Conservation (phyloP, 1,140 invertebrate genomes). For the Drosophila parabipectinata region DNA sequence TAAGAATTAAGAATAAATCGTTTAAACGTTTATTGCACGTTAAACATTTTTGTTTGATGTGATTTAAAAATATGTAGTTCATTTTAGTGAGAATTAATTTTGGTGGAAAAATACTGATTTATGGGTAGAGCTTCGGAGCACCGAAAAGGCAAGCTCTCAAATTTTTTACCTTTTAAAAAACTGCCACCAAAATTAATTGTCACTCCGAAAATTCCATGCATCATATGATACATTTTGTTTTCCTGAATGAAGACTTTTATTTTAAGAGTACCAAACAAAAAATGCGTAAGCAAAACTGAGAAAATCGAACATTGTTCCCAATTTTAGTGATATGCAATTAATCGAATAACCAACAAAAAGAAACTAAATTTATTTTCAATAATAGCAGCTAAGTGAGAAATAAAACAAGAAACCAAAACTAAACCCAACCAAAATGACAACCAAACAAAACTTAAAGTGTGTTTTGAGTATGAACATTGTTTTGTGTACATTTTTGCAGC, state of each 20-base stretch:
- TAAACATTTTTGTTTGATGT: conserved; percentile 50
- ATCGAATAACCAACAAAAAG: conserved; percentile 28
- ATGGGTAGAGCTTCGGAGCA: neutral
- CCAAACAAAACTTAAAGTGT: conserved; percentile 81
- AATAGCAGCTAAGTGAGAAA: conserved; percentile 53
- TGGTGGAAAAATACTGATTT: conserved; percentile 13
- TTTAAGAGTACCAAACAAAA: conserved; percentile 12
- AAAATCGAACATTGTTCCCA: conserved; percentile 81
- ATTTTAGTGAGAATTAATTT: conserved; percentile 26
- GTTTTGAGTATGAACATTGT: conserved; percentile 84
- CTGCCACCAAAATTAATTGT: conserved; percentile 35
- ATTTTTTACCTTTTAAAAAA: neutral
- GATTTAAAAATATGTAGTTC: conserved; percentile 11
- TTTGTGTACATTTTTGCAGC: conserved; percentile 89
- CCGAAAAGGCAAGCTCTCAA: neutral
- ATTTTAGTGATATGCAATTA: conserved; percentile 77
- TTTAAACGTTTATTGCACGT: conserved; percentile 38
- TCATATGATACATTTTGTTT: conserved; percentile 27
- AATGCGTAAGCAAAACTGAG: conserved; percentile 25
- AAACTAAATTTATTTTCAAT: conserved; percentile 36
- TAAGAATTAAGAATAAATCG: conserved; percentile 26
- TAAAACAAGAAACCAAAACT: conserved; percentile 33
- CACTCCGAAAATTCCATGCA: conserved; percentile 12
- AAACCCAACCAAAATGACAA: conserved; percentile 54
- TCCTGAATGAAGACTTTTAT: conserved; percentile 9